Evolutionary conservation across 2,113 vertebrate species (phyloP), one percentile per base, ranked within the genome.

Genomic region (Forbesichthys agassizii): DNA sequence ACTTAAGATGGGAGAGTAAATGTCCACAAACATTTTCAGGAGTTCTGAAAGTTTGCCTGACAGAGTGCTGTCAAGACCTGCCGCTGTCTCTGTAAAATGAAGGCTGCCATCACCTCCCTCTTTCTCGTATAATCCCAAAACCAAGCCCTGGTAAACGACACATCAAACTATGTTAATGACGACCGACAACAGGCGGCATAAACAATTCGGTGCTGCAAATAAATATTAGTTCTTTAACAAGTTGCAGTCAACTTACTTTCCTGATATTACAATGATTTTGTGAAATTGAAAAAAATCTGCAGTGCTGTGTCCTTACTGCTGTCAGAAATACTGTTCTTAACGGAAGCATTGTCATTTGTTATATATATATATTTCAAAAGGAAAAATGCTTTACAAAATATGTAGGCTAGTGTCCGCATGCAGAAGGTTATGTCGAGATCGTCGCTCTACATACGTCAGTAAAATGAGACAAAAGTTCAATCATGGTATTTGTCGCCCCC

Each of bases 81-180:
- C 93, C 8, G 94, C 96, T 0, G 94, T 92, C 11, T 89, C 89
- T 1, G 96, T 98, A 60, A 99, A 86, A 47, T 89, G 90, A 42
- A 88, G 9, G 5, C 46, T 66, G 0, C 75, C 88, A 5, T 88
- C 91, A 8, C 94, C 92, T 75, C 93, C 91, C 12, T 94, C 92
- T 70, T 87, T 91, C 13, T 93, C 92, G 87, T 97, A 98, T 61
- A 95, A 84, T 51, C 96, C 97, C 58, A 99, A 85, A 68, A 99
- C 92, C 48, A 99, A 91, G 63, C 97, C 96, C 97, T 99, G 62
- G 48, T 13, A 66, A 51, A 61, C 5, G 47, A 18, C 16, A 20
- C 20, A 56, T 27, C 27, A 20, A 56, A 9, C 8, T 27, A 9
- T 55, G 16, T 18, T 20, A 56, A 56, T 20, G 20, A 52, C 51